phyloP scores from a whole-genome alignment of 2,797 vertebrate genomes.

The Taeniopygia guttata region DNA sequence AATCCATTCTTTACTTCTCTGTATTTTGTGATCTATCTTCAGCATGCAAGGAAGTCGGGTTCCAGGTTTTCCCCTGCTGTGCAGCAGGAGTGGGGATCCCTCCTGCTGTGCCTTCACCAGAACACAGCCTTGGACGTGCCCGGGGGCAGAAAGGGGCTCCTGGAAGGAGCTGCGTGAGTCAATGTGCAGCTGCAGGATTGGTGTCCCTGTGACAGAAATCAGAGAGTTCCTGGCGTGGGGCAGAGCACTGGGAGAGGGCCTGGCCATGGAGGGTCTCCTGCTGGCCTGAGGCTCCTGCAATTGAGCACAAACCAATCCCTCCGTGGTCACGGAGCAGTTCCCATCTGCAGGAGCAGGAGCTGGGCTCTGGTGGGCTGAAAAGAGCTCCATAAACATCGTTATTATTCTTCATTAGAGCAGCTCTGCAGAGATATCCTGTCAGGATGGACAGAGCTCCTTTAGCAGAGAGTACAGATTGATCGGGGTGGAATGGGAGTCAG shows the following conservation, averaged over 20 bases:
- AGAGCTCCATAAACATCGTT: neutral
- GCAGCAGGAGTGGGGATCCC: neutral
- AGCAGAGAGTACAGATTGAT: neutral
- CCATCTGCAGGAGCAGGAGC: neutral
- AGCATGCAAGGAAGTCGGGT: neutral
- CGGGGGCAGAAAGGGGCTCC: neutral
- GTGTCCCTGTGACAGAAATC: neutral
- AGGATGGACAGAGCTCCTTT: neutral
- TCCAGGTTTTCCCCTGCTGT: neutral
- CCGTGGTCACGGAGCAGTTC: neutral
- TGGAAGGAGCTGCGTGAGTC: neutral
- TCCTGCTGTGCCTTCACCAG: neutral
- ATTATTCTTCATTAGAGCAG: neutral
- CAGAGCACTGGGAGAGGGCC: neutral
- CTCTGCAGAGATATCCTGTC: neutral
- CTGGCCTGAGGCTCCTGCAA: neutral
- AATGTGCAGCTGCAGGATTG: neutral
- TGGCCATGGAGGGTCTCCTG: neutral
- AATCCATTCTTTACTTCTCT: neutral
- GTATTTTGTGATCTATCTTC: neutral
- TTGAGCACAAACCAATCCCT: neutral
- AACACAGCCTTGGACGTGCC: neutral
- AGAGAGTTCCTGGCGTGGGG: neutral
- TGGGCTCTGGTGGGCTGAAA: neutral
- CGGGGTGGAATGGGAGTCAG: constrained; percentile 29